Evolutionary conservation across 2,797 vertebrate species (phyloP), one percentile per base, ranked within the genome.

Genomic region (Leucoraja ocellata): DNA sequence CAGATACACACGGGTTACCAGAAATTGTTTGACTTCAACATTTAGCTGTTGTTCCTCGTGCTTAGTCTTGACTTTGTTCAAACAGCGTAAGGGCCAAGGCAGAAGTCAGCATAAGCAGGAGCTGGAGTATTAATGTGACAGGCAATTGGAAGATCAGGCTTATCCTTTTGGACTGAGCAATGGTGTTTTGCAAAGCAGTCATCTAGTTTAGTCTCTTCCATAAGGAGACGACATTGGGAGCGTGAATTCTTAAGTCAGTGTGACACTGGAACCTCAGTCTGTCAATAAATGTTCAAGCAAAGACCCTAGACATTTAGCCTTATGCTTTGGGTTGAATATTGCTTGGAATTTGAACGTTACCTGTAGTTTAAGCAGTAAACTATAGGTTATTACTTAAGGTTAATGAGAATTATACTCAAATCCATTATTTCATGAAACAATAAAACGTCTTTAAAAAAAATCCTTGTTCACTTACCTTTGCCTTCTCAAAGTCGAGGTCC

Each of bases 401-500:
- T 61, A 65, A 32, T 68, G 84, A 88, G 84, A 88, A 88, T 65
- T 86, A n/a, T 8, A 68, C n/a, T 21, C 28, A 84, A 14, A 63
- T 9, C 14, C n/a, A 68, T 21, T 7, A 88, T 68, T 21, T 18
- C 8, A 86, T 13, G 11, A 32, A 63, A 86, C 25, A 25, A 68
- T 16, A 68, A 88, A 68, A 88, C 4, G 16, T 16, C 16, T 36
- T 18, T 46, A 68, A 88, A 63, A 88, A 21, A 88, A 88, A 46
- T 7, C 6, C 16, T 88, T 68, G 63, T 88, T 13, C 84, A 76
- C 93, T 96, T 95, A 99, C 98, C 98, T 99, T 99, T 94, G 98
- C 98, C 95, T 99, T 99, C 95, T 99, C 98, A 63, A 99, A 99
- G 96, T 99, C 99, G 21, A 99, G 96, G 95, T 99, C 99, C 94